Percentiles rank a stretch among this genome's conserved stretches.
Conservation (phyloP, 1,140 invertebrate genomes). For the Drosophila kepulauana region DNA sequence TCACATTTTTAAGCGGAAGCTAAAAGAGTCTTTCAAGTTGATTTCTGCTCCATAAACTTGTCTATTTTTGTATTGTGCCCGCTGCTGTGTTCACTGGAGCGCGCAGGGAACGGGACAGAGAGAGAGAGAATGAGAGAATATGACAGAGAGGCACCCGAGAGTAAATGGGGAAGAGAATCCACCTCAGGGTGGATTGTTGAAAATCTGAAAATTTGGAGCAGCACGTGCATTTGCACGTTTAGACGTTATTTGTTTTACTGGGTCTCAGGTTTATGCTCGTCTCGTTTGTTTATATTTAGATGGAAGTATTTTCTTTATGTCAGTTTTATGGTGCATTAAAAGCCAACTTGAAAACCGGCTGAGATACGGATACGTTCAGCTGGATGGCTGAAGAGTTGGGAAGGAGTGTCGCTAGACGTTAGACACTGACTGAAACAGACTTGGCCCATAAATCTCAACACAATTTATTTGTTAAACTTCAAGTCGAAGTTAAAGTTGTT, state of each 20-base stretch:
- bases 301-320: slow-evolving; percentile 74
- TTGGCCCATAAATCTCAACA: slow-evolving; percentile 70
- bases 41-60: slow-evolving; percentile 83
- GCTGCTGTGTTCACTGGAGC: slow-evolving; percentile 69
- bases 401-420: slow-evolving; percentile 30
- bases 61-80: slow-evolving; percentile 71
- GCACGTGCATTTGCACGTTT: slow-evolving; percentile 83
- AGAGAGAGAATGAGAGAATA: slow-evolving; percentile 17
- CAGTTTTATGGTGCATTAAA: slow-evolving; percentile 55
- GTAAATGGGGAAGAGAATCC: slow-evolving; percentile 26
- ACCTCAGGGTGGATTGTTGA: slow-evolving; percentile 8
- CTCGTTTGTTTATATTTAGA: slow-evolving; percentile 78
- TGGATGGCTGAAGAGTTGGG: slow-evolving; percentile 13
- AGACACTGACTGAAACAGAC: slow-evolving; percentile 38
- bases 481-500: slow-evolving; percentile 51
- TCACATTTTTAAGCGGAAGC: slow-evolving; percentile 63
- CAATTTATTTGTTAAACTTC: slow-evolving; percentile 76
- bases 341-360: slow-evolving; percentile 54
- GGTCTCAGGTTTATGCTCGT: slow-evolving; percentile 6
- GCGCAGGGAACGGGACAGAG: slow-evolving; percentile 13
- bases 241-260: slow-evolving; percentile 45
- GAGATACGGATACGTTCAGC: slow-evolving; percentile 10
- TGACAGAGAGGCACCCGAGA: background rate
- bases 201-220: slow-evolving; percentile 79
- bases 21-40: slow-evolving; percentile 81